Evolutionary conservation across 2,797 vertebrate genomes (phyloP), one percentile per base, ranked within the genome.

Genomic region (Rousettus madagascariensis): DNA sequence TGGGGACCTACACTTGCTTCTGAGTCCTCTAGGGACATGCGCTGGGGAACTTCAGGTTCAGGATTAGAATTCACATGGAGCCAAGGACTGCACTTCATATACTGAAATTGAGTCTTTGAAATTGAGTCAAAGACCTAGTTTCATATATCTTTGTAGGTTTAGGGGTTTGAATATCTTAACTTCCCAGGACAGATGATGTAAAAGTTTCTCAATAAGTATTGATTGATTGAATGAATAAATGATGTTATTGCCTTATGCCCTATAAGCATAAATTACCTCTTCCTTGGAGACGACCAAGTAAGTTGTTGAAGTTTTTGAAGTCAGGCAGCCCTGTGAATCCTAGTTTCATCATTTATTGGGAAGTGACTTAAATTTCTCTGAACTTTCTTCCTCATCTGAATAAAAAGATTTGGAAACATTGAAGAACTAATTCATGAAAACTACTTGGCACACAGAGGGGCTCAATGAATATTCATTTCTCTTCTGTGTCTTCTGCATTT

Each of bases 381-480:
- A 84, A 88, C 13, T 71, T 41, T 77, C 22, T 69, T 79, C 20
- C 4, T 26, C 9, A 38, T 78, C 13, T 46, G 22, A 93, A 49
- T 65, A 71, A 93, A 78, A 16, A 51, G 20, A 12, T 33, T 9
- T 38, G 4, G 19, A 10, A 57, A 36, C 79, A 55, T 10, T 66
- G n/a, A 79, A 86, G 68, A 9, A 22, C 20, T 89, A 30, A 87
- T 20, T 61, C 15, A 75, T 86, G 38, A 41, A 46, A 69, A 11
- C 33, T 7, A 7, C 6, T 0, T 26, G 72, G 33, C 86, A 0
- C 1, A 2, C 0, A 13, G 0, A 5, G 33, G 53, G 24, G 9
- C 66, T 96, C 46, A 74, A 38, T 30, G 15, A 6, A 41, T 38
- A 0, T 15, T 5, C 61, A 63, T 74, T 84, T 55, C 1, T n/a